Percentiles rank a stretch among this genome's conserved stretches.
Conservation (phyloP, 2,113 vertebrate species). For the Nannobrachium achirus region DNA sequence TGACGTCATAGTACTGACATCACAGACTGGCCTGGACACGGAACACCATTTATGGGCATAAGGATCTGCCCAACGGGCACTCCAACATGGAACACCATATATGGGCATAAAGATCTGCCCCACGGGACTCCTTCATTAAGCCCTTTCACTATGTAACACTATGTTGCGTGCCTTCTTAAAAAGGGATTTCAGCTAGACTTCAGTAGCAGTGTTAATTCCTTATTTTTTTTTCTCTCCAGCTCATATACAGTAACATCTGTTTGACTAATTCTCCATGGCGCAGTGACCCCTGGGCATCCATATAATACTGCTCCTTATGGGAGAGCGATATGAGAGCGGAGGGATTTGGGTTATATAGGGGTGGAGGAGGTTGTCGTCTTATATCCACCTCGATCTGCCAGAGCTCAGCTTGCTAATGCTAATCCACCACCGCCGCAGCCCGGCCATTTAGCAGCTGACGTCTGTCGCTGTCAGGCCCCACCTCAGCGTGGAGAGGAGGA, state of each 20-base stretch:
- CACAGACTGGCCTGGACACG: too few species aligned
- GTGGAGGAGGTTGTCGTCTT: conserved; percentile 52
- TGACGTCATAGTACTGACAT: too few species aligned
- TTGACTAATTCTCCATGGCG: background rate
- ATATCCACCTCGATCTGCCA: conserved; percentile 50
- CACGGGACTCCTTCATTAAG: too few species aligned
- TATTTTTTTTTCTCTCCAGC: background rate
- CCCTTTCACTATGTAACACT: too few species aligned
- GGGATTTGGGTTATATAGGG: conserved; percentile 44
- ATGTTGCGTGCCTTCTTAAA: too few species aligned
- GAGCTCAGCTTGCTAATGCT: conserved; percentile 45
- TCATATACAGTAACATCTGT: too few species aligned
- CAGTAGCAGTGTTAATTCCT: background rate
- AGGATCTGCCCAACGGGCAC: too few species aligned
- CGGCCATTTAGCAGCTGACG: conserved; percentile 68
- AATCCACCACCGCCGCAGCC: conserved; percentile 65
- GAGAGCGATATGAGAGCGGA: conserved; percentile 38
- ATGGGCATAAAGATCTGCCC: too few species aligned
- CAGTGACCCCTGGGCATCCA: background rate
- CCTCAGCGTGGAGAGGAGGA: too few species aligned
- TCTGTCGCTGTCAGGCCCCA: too few species aligned
- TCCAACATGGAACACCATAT: too few species aligned
- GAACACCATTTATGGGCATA: too few species aligned
- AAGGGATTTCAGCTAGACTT: background rate
- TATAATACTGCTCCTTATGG: background rate